These are phyloP conservation scores for Cecropterus lyciades DNA, from an alignment of 1,140 invertebrate species.

Conservation along the genomic window DNA sequence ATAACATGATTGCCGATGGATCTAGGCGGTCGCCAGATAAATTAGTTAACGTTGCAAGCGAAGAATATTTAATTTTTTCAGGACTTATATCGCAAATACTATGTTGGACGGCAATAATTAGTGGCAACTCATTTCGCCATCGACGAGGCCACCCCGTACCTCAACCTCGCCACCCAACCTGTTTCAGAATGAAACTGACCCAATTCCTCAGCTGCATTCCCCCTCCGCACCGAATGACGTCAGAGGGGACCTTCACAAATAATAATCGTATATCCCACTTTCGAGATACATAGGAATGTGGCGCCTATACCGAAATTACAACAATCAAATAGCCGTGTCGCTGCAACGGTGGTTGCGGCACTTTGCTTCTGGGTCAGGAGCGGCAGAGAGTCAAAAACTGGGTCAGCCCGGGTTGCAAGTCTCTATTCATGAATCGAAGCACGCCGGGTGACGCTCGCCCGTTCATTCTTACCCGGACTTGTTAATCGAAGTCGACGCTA, in stretches of 20 bases:
- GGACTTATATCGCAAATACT: not conserved
- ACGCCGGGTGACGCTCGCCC: slow-evolving; percentile 64
- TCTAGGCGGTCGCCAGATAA: not conserved
- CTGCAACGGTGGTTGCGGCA: slow-evolving; percentile 41
- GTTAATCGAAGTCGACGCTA: slow-evolving; percentile 60
- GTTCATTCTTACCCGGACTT: slow-evolving; percentile 72
- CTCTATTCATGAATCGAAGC: slow-evolving; percentile 82
- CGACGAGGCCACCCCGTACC: slow-evolving; percentile 41
- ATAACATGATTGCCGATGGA: not conserved
- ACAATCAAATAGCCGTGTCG: slow-evolving; percentile 31
- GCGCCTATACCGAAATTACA: slow-evolving; percentile 34
- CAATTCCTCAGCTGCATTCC: slow-evolving; percentile 73
- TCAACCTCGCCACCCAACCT: slow-evolving; percentile 53
- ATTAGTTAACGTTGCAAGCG: not conserved
- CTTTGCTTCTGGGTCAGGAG: slow-evolving; percentile 37
- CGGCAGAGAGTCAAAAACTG: slow-evolving; percentile 74
- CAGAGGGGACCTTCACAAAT: slow-evolving; percentile 54
- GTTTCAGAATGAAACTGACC: slow-evolving; percentile 84
- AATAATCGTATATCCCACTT: slow-evolving; percentile 57
- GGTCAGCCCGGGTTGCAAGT: slow-evolving; percentile 80
- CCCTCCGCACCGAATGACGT: slow-evolving; percentile 75
- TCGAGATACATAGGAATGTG: slow-evolving; percentile 38
- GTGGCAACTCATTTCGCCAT: slow-evolving; percentile 59
- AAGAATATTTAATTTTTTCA: not conserved
- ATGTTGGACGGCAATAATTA: slow-evolving; percentile 50